Percentiles rank a stretch among this genome's conserved stretches.
These are phyloP conservation scores for Sebastes hopkinsi DNA, from an alignment of 2,797 vertebrate genomes.

Conservation along the genomic window DNA sequence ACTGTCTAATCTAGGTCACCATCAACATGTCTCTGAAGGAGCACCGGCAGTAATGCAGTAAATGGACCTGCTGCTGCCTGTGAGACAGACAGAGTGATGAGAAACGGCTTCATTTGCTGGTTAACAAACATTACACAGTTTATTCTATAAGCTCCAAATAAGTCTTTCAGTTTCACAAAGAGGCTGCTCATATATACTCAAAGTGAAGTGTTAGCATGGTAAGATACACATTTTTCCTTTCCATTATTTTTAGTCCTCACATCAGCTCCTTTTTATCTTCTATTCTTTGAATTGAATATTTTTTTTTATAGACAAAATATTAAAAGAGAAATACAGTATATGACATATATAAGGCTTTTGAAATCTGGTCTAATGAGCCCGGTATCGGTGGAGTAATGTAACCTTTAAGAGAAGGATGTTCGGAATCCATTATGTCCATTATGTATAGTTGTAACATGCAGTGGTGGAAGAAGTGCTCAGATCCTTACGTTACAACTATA, in stretches of 20 bases:
- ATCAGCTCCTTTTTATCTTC: neutral
- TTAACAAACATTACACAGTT: neutral
- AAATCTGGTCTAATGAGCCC: neutral
- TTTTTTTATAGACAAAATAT: too few relatives aligned
- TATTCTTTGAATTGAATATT: accelerated
- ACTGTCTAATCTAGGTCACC: neutral
- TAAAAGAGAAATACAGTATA: neutral
- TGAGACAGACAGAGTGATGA: neutral
- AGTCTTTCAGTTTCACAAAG: neutral
- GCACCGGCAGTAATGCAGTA: neutral
- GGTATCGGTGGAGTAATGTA: neutral
- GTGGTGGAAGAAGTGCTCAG: neutral
- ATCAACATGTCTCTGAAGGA: neutral
- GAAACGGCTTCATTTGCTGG: neutral
- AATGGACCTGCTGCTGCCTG: neutral
- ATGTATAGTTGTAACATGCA: neutral
- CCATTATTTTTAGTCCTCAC: neutral
- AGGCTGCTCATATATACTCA: neutral
- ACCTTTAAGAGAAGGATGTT: neutral
- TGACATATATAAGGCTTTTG: neutral
- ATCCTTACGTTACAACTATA: neutral
- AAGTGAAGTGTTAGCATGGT: neutral
- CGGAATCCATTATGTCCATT: neutral
- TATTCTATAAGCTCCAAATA: neutral
- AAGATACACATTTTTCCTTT: neutral